Conservation (phyloP, 92 coral and sea anemone species). For the Pocillopora meandrina region DNA sequence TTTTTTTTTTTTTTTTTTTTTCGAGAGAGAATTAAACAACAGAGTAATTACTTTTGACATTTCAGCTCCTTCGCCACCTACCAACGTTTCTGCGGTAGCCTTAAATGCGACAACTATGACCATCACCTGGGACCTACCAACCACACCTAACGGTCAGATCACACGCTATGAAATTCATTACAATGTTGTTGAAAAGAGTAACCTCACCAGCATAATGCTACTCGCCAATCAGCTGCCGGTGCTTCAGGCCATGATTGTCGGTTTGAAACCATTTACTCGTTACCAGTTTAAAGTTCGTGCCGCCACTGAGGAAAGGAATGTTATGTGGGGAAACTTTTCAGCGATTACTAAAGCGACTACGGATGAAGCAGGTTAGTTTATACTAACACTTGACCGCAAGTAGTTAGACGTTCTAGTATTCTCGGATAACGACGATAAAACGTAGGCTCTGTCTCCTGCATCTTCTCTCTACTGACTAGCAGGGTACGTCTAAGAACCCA, state of each 20-base stretch:
- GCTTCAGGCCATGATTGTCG: slow-evolving; percentile 37
- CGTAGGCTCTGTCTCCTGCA: too few species aligned
- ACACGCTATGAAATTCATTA: slow-evolving; percentile 74
- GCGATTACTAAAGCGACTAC: slow-evolving; percentile 55
- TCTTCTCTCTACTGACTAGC: too few species aligned
- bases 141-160: slow-evolving; percentile 72
- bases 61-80: slow-evolving; percentile 85
- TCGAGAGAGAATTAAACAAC: neutral
- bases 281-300: slow-evolving; percentile 79
- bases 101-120: slow-evolving; percentile 72
- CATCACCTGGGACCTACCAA: slow-evolving; percentile 75
- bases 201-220: slow-evolving; percentile 32
- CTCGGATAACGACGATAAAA: too few species aligned
- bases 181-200: slow-evolving; percentile 50
- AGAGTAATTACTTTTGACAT: neutral
- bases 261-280: slow-evolving; percentile 63
- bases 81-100: slow-evolving; percentile 31
- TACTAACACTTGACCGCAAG: neutral
- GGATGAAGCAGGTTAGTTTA: slow-evolving; percentile 72
- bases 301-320: slow-evolving; percentile 57
- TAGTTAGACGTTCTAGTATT: too few species aligned
- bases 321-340: slow-evolving; percentile 88
- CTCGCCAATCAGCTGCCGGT: slow-evolving; percentile 44
- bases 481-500: too few species aligned
- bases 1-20: too few species aligned